These are phyloP conservation scores for Bombus balteatus DNA, from an alignment of 1,140 invertebrate genomes.

Conservation along the genomic window DNA sequence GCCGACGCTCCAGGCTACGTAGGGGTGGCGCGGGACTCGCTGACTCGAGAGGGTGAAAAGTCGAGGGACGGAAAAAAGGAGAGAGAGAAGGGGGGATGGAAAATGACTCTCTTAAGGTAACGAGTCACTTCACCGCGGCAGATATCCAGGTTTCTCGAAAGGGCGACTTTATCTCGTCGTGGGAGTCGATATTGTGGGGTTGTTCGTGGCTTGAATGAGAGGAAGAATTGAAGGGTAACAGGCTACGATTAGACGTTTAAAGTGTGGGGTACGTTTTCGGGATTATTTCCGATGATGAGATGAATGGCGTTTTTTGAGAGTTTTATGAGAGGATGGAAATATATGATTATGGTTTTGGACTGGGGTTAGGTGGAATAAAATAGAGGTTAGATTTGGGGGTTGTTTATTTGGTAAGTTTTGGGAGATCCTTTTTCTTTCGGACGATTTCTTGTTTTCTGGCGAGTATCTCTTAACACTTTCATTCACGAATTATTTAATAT, in stretches of 20 bases:
- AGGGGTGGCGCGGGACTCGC: slow-evolving; percentile 40
- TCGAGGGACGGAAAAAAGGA: slow-evolving; percentile 48
- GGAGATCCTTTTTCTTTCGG: neutral
- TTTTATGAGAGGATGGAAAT: neutral
- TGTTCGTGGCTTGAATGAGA: neutral
- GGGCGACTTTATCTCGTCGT: slow-evolving; percentile 52
- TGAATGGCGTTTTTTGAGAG: neutral
- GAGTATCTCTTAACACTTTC: no score
- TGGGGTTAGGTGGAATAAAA: neutral
- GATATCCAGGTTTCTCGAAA: slow-evolving; percentile 53
- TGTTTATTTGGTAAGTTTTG: neutral
- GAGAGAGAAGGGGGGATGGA: slow-evolving; percentile 16
- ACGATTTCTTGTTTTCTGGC: neutral
- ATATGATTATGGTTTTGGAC: neutral
- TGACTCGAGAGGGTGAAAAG: slow-evolving; percentile 64
- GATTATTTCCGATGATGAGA: neutral
- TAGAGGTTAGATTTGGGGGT: neutral
- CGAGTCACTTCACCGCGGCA: slow-evolving; percentile 66
- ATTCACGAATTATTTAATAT: no score
- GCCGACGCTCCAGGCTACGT: slow-evolving; percentile 45
- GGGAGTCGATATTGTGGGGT: slow-evolving; percentile 38
- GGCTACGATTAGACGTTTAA: neutral
- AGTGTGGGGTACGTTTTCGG: neutral
- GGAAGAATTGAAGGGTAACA: neutral
- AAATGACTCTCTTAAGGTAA: slow-evolving; percentile 71